A percentile compares a stretch with the other conserved stretches of the same genome.
phyloP scores from a whole-genome alignment of 2,113 vertebrate genomes.

The Accipiter cooperii region DNA sequence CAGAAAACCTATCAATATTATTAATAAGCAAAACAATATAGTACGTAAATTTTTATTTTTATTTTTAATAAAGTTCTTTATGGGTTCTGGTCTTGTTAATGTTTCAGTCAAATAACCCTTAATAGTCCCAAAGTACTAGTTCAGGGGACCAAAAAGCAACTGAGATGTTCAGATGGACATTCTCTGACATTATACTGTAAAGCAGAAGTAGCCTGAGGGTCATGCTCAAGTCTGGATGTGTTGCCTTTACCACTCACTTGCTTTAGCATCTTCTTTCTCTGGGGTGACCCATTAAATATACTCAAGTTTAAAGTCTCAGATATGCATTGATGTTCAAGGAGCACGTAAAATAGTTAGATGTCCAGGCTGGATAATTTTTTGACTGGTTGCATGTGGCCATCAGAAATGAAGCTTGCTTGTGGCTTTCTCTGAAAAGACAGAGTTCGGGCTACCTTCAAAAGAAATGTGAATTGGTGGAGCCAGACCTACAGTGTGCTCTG shows the following conservation, averaged over 20 bases:
- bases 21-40: background rate
- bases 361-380: background rate
- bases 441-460: background rate
- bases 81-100: background rate
- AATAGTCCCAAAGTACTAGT: background rate
- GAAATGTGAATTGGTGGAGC: background rate
- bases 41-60: background rate
- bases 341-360: background rate
- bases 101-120: background rate
- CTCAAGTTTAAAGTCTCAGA: background rate
- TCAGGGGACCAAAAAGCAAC: background rate
- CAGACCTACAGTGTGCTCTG: background rate
- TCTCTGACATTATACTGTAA: background rate
- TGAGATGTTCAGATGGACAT: background rate
- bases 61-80: background rate
- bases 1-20: background rate
- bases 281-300: background rate
- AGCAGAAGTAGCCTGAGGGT: background rate
- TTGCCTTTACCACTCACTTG: background rate
- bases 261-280: background rate
- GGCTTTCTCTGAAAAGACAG: background rate
- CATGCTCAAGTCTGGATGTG: background rate
- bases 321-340: background rate
- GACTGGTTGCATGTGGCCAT: background rate
- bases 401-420: background rate